phyloP scores from a whole-genome alignment of 2,888 invertebrate species.

The Gryllus longicercus region DNA sequence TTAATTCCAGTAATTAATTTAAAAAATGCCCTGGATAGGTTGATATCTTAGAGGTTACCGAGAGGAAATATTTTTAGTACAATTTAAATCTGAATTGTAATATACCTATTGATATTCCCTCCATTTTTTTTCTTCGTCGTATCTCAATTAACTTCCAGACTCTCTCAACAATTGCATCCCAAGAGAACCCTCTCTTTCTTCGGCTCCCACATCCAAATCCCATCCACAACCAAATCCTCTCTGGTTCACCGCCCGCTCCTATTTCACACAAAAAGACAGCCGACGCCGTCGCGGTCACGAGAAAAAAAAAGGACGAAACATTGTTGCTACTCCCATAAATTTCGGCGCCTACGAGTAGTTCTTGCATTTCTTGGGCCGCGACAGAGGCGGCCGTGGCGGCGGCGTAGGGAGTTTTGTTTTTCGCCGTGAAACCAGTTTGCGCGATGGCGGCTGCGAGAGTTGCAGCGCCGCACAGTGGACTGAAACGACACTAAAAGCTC shows the following conservation, averaged over 20 bases:
- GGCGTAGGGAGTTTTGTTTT: neutral
- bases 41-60: no score
- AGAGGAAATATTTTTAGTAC: no score
- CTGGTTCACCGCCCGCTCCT: neutral
- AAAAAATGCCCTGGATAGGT: no score
- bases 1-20: no score
- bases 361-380: neutral
- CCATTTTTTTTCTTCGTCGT: no score
- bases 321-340: neutral
- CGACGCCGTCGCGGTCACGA: neutral
- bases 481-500: neutral
- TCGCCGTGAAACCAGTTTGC: neutral
- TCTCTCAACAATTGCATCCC: no score
- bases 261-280: slow-evolving; percentile 11
- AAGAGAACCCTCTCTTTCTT: no score
- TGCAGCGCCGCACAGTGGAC: neutral
- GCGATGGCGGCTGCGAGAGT: neutral
- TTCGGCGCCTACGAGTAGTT: neutral
- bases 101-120: no score
- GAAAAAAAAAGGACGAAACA: neutral
- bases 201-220: no score
- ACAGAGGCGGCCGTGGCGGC: neutral
- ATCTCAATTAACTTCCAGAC: no score
- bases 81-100: no score
- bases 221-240: no score